Evolutionary conservation across 2,888 invertebrate species (phyloP).

Genomic region (Scotopteryx bipunctaria): DNA sequence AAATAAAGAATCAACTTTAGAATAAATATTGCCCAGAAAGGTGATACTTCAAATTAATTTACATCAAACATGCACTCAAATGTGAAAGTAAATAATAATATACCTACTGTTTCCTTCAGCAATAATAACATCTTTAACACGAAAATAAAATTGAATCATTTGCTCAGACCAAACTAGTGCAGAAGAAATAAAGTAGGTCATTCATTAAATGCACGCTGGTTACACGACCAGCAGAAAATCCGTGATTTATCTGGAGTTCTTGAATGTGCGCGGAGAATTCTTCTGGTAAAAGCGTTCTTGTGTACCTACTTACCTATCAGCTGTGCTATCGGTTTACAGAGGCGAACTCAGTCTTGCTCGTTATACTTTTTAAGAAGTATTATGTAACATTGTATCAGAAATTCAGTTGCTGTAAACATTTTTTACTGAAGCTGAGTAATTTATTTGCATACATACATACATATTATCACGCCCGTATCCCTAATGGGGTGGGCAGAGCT

Average conservation of each 20-base stretch:
- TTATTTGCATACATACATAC: too few relatives aligned
- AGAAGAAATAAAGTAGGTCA: conserved; percentile 23
- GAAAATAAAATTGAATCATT: too few relatives aligned
- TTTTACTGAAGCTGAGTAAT: background rate
- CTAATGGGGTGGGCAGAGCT: too few relatives aligned
- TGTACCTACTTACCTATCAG: conserved; percentile 20
- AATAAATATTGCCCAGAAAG: too few relatives aligned
- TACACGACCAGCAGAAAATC: conserved; percentile 20
- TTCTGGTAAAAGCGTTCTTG: conserved; percentile 25
- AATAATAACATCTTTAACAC: too few relatives aligned
- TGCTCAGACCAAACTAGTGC: conserved; percentile 1
- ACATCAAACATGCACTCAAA: too few relatives aligned
- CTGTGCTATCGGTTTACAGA: background rate
- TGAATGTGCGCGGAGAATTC: conserved; percentile 18
- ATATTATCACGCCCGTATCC: too few relatives aligned
- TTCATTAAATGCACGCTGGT: conserved; percentile 27
- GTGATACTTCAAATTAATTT: too few relatives aligned
- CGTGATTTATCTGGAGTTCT: conserved; percentile 21
- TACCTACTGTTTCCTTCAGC: too few relatives aligned
- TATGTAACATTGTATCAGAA: background rate
- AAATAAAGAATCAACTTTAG: too few relatives aligned
- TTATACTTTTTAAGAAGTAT: too few relatives aligned
- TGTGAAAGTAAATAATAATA: too few relatives aligned
- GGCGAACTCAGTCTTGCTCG: conserved; percentile 3
- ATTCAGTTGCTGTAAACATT: background rate